phyloP scores from a whole-genome alignment of 2,888 invertebrate genomes.

The Erebia aethiops region DNA sequence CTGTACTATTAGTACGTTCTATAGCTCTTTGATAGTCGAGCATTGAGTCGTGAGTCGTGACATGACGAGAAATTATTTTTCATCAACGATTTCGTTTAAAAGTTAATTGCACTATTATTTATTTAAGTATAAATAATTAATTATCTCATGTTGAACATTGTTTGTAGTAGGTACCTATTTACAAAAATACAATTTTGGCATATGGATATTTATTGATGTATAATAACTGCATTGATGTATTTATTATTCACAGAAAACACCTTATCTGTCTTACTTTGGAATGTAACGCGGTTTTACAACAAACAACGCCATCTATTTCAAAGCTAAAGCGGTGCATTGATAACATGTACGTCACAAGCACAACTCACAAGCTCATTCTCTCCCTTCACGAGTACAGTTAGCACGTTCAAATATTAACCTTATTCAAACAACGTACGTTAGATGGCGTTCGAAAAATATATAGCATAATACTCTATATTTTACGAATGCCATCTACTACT shows the following conservation, averaged over 20 bases:
- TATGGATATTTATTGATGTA: too few relatives aligned
- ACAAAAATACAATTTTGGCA: too few relatives aligned
- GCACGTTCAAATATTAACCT: not conserved
- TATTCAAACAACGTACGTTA: constrained; percentile 6
- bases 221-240: too few relatives aligned
- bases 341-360: not conserved
- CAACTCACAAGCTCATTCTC: not conserved
- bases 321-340: not conserved
- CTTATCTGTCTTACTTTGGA: too few relatives aligned
- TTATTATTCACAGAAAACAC: too few relatives aligned
- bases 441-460: constrained; percentile 23
- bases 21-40: not conserved
- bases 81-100: not conserved
- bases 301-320: constrained; percentile 21
- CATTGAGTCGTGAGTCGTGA: not conserved
- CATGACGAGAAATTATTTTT: not conserved
- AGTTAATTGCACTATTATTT: too few relatives aligned
- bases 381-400: not conserved
- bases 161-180: too few relatives aligned
- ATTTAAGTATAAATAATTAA: too few relatives aligned
- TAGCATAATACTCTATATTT: too few relatives aligned
- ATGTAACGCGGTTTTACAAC: not conserved
- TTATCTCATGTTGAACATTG: too few relatives aligned
- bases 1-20: constrained; percentile 5
- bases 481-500: too few relatives aligned